A percentile compares a stretch with the other conserved stretches of the same genome.
These are phyloP conservation scores for Synodontis membranacea DNA, from an alignment of 2,113 vertebrate genomes.

Conservation along the genomic window DNA sequence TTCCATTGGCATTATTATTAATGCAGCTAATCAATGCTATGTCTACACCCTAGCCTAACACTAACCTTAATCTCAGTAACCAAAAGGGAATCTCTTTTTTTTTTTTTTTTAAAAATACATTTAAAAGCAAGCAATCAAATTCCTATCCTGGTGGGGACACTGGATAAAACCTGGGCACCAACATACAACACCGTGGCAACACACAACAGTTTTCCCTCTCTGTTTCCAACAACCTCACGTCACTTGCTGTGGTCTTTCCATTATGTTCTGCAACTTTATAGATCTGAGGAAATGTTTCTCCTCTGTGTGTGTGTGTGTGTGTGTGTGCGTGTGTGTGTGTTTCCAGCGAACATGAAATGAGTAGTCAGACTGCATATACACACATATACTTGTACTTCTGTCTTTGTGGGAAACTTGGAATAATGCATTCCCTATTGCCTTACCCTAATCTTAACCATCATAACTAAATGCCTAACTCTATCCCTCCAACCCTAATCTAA, in stretches of 20 bases:
- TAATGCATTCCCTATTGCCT: no score
- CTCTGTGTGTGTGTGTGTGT: not conserved
- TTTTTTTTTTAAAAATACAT: not conserved
- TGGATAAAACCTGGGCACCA: not conserved
- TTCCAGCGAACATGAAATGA: no score
- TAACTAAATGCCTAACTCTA: no score
- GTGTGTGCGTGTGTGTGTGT: not conserved
- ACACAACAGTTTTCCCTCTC: not conserved
- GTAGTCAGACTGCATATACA: no score
- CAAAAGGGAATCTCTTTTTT: not conserved
- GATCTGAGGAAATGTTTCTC: not conserved
- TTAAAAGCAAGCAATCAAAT: no score
- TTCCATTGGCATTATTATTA: no score
- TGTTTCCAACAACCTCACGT: not conserved
- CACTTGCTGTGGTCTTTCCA: conserved; percentile 5
- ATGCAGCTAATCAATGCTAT: not conserved
- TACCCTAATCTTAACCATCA: no score
- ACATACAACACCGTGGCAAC: not conserved
- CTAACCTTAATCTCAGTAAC: not conserved
- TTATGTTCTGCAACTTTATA: conserved; percentile 5
- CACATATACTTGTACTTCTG: no score
- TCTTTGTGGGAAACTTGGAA: no score
- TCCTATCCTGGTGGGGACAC: not conserved
- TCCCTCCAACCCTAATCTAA: no score
- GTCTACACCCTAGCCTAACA: not conserved